These are phyloP conservation scores for Ophioninae sp. DNA, from an alignment of 2,888 invertebrate genomes.

Conservation along the genomic window DNA sequence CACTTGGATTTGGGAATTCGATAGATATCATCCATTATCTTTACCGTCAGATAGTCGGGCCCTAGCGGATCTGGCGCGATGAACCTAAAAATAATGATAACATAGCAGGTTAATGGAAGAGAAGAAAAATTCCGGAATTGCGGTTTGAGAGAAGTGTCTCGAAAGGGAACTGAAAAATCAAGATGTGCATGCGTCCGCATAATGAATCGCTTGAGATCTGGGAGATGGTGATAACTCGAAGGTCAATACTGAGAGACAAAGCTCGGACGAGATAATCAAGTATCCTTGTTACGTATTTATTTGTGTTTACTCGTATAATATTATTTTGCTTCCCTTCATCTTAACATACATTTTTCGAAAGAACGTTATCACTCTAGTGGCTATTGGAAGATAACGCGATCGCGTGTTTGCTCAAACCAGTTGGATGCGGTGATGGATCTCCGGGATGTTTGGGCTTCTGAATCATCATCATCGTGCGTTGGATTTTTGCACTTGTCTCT, in stretches of 20 bases:
- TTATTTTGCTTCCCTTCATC: not conserved
- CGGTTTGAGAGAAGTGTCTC: slow-evolving; percentile 14
- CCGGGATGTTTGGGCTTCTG: no score
- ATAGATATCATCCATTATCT: slow-evolving; percentile 55
- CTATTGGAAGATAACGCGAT: not conserved
- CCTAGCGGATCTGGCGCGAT: slow-evolving; percentile 58
- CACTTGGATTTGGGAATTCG: slow-evolving; percentile 56
- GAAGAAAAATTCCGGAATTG: slow-evolving; percentile 10
- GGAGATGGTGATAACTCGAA: not conserved
- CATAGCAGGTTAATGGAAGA: slow-evolving; percentile 26
- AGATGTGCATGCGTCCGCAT: slow-evolving; percentile 7
- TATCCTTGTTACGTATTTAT: slow-evolving; percentile 30
- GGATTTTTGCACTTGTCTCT: no score
- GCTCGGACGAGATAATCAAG: not conserved
- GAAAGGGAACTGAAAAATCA: not conserved
- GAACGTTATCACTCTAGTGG: not conserved
- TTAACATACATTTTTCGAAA: not conserved
- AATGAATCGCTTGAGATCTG: slow-evolving; percentile 9
- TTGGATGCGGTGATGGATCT: no score
- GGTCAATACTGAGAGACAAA: slow-evolving; percentile 3
- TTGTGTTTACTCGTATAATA: slow-evolving; percentile 45
- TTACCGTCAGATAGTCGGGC: slow-evolving; percentile 55
- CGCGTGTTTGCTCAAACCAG: no score
- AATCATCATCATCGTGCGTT: no score
- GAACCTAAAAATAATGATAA: slow-evolving; percentile 62